Evolutionary conservation across 2,888 invertebrate genomes (phyloP).

Genomic region (Mythimna loreyi): DNA sequence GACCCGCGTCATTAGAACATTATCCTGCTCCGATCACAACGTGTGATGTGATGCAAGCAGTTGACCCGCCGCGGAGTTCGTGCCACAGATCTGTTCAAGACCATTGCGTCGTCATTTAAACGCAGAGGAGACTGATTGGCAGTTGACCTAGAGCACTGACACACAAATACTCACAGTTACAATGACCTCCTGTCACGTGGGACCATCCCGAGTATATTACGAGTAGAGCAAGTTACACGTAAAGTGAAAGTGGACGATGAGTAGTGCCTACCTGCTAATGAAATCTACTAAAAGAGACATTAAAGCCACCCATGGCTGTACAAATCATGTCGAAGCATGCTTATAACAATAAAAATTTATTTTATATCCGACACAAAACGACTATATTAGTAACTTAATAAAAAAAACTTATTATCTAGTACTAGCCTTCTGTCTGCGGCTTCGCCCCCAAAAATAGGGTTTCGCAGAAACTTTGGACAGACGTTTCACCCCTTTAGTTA

Average conservation of each 20-base stretch:
- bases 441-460: too few relatives aligned
- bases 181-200: conserved; percentile 41
- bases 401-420: too few relatives aligned
- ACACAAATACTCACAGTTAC: conserved; percentile 26
- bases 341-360: too few relatives aligned
- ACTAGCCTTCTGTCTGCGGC: too few relatives aligned
- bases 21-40: conserved; percentile 28
- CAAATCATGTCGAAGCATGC: neutral
- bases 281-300: neutral
- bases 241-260: conserved; percentile 5
- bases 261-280: neutral
- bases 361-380: too few relatives aligned
- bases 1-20: conserved; percentile 27
- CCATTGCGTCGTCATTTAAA: conserved; percentile 4
- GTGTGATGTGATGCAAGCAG: neutral
- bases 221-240: neutral
- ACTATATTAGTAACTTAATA: too few relatives aligned
- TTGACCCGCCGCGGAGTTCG: conserved; percentile 6
- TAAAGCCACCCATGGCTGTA: neutral
- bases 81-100: conserved; percentile 6
- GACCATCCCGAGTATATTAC: neutral
- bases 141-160: conserved; percentile 34
- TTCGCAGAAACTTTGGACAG: too few relatives aligned
- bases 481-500: too few relatives aligned
- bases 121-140: conserved; percentile 21